Conservation (phyloP, 2,888 invertebrate species). For the Lutraria lutraria region DNA sequence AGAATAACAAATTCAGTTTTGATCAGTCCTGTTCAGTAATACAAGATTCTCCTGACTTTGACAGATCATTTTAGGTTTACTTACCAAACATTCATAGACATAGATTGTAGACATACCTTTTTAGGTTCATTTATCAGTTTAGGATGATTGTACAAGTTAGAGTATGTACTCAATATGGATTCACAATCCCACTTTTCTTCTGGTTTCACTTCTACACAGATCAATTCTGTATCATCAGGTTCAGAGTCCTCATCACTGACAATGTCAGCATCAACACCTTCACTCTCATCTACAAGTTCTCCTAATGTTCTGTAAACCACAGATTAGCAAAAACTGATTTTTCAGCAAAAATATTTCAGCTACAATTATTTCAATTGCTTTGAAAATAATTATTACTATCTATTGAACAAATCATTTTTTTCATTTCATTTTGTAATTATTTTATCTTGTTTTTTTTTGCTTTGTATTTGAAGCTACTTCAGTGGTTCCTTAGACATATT, state of each 20-base stretch:
- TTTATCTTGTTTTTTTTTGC: no score
- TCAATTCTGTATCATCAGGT: slow-evolving; percentile 76
- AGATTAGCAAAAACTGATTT: no score
- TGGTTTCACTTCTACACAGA: slow-evolving; percentile 89
- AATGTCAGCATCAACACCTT: slow-evolving; percentile 68
- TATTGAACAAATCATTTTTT: no score
- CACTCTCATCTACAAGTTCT: slow-evolving; percentile 79
- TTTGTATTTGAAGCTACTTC: not conserved
- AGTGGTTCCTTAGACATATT: slow-evolving; percentile 30
- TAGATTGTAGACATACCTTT: slow-evolving; percentile 66
- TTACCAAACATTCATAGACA: no score
- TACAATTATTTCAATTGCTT: no score
- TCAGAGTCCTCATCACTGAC: slow-evolving; percentile 66
- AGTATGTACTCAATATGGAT: slow-evolving; percentile 95
- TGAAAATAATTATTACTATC: no score
- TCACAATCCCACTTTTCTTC: slow-evolving; percentile 95
- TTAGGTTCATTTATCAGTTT: slow-evolving; percentile 87
- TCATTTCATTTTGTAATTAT: no score
- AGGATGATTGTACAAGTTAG: slow-evolving; percentile 96
- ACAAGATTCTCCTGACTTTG: no score
- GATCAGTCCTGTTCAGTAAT: no score
- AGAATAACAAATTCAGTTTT: no score
- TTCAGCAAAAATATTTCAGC: no score
- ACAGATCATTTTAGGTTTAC: no score
- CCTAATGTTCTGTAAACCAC: slow-evolving; percentile 74